Evolutionary conservation across 2,113 vertebrate genomes (phyloP), one percentile per base, ranked within the genome.

Genomic region (Limnothrissa miodon): DNA sequence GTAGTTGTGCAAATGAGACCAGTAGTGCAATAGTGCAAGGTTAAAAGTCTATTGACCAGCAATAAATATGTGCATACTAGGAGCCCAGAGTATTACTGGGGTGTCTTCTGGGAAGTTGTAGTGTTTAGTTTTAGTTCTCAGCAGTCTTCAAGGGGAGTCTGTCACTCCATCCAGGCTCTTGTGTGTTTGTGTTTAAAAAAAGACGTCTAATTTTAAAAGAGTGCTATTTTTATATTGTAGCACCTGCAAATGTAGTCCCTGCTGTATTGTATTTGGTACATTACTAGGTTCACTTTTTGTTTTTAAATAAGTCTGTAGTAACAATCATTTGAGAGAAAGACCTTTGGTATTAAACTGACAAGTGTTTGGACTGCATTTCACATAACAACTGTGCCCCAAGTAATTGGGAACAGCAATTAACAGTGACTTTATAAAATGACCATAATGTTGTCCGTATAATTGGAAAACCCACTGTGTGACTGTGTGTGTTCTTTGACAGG

Each of bases 401-500:
- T 56, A 21, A 56, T 56, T 56, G 19, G 21, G 46, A 48, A 19
- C 46, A 48, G 46, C 11, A 17, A 15, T 42, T 15, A 15, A 48
- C 10, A 48, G 3, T 48, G 46, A 15, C 46, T 17, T 48, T 15
- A 17, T 48, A 3, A 48, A 48, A 48, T 48, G 46, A 48, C 46
- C 11, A 15, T 15, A 13, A 48, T 0, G 46, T 48, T 48, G 13
- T 48, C 42, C 2, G 51, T 56, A 21, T 56, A 4, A 6, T 56
- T 56, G 7, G 19, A 23, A 23, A 21, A 21, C 51, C 19, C 23
- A 23, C 19, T 42, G 42, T 42, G 44, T 45, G 23, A 74, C 29
- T 78, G 39, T 42, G 8, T 62, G 78, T 86, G 21, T 25, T 5
- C 25, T 74, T 74, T 74, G 66, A 56, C 80, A 87, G 86, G 86